Evolutionary conservation across 2,797 vertebrate species (phyloP).

Genomic region (Xiphorhynchus erythropygius): DNA sequence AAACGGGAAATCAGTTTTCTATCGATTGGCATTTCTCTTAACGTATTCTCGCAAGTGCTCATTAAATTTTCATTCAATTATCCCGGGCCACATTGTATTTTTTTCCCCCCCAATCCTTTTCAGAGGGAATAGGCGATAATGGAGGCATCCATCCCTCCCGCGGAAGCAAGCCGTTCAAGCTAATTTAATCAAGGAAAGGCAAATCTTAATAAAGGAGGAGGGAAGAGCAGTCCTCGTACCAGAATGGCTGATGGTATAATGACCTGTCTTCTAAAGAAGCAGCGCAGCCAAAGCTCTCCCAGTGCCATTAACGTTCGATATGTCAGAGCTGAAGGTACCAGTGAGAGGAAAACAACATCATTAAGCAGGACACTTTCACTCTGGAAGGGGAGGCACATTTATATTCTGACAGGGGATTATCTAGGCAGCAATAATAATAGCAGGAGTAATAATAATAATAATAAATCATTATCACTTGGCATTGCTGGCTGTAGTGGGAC

Average conservation of each 20-base stretch:
- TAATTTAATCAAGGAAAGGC: conserved; percentile 40
- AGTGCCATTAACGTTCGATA: neutral
- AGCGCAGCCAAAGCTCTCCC: neutral
- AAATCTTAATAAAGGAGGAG: conserved; percentile 39
- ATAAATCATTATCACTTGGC: conserved; percentile 40
- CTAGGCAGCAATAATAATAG: conserved; percentile 43
- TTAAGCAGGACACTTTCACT: conserved; percentile 24
- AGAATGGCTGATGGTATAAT: conserved; percentile 11
- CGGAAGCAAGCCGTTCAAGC: neutral
- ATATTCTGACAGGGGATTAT: conserved; percentile 43
- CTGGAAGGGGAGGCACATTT: conserved; percentile 18
- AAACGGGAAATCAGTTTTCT: conserved; percentile 59
- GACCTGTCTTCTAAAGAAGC: conserved; percentile 2
- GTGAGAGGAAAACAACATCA: conserved; percentile 32
- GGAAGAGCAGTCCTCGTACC: neutral
- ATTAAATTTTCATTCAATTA: conserved; percentile 71
- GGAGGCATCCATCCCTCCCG: neutral
- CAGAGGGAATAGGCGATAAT: conserved; percentile 5
- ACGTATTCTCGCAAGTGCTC: conserved; percentile 61
- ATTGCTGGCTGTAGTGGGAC: conserved; percentile 1
- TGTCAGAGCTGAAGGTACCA: conserved; percentile 37
- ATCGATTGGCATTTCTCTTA: conserved; percentile 53
- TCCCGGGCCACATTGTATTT: neutral
- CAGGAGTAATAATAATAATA: conserved; percentile 41
- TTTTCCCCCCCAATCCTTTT: neutral